Evolutionary conservation across 2,888 invertebrate genomes (phyloP), one percentile per base, ranked within the genome.

Genomic region (Acrobasis suavella): DNA sequence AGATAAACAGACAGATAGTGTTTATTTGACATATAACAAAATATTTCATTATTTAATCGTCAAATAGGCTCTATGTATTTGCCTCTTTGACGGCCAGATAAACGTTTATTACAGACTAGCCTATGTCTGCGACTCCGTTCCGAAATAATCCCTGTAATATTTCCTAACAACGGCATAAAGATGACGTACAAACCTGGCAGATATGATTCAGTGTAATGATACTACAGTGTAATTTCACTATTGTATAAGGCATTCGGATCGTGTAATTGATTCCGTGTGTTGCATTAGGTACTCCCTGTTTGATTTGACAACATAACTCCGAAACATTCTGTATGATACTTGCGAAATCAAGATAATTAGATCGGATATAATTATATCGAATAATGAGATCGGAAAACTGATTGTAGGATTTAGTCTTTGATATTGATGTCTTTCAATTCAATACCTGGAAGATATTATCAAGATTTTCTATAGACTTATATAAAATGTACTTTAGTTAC

Each of bases 191-290:
- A 15, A 54, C 54, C 16, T 54, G 37, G 14, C 38, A 54, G 54
- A 54, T 38, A 54, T 32, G 38, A 56, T 10, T 17, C 55, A 56
- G 51, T 51, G 6, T 16, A 15, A 38, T 42, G 17, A 16, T 56
- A 42, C 16, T 15, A 39, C 9, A 6, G 16, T 17, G 12, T 15
- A 55, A 55, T 55, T 55, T 42, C 9, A 17, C 39, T 42, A 56
- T 56, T 56, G 55, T 56, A 56, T 56, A 56, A 56, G 8, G 17
- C 55, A 10, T 56, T 10, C 17, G 9, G 32, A 52, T 32, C 52
- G 16, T 46, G 46, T 56, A 56, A 56, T 56, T 56, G 39, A 39
- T 56, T 56, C 55, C 55, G 55, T 14, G 39, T 56, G 39, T 56
- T 56, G 55, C 42, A 42, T 56, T 32, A n/a, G n/a, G n/a, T n/a